phyloP scores from a whole-genome alignment of 2,888 invertebrate genomes.

The Hemistola chrysoprasaria region DNA sequence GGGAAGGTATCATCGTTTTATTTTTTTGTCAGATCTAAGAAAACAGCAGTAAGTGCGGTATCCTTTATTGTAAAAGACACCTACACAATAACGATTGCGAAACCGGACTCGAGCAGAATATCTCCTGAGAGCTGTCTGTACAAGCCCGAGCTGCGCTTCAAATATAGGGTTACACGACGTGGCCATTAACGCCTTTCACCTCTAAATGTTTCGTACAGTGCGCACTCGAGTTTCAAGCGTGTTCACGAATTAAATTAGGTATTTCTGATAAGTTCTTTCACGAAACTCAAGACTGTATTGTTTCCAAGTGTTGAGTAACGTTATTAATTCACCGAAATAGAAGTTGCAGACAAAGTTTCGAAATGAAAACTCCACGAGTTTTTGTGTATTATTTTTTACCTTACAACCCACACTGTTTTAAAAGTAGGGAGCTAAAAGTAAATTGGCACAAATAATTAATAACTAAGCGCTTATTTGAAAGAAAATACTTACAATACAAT shows the following conservation, averaged over 20 bases:
- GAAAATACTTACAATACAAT: slow-evolving; percentile 85
- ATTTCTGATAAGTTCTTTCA: slow-evolving; percentile 23
- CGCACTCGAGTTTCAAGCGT: slow-evolving; percentile 27
- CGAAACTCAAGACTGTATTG: slow-evolving; percentile 12
- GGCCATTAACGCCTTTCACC: slow-evolving; percentile 50
- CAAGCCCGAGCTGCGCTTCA: slow-evolving; percentile 37
- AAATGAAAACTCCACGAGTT: too few relatives aligned
- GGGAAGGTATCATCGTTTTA: too few relatives aligned
- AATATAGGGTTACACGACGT: slow-evolving; percentile 55
- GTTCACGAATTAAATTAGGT: slow-evolving; percentile 29
- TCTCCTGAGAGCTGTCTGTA: slow-evolving; percentile 30
- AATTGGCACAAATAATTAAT: too few relatives aligned
- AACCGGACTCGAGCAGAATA: slow-evolving; percentile 12
- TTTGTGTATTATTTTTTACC: too few relatives aligned
- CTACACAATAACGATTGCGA: slow-evolving; percentile 13
- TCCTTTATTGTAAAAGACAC: slow-evolving; percentile 1
- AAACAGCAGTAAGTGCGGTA: not conserved
- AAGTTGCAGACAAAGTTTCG: slow-evolving; percentile 1
- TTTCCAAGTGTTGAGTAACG: slow-evolving; percentile 9
- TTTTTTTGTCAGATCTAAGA: not conserved
- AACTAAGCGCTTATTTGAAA: too few relatives aligned
- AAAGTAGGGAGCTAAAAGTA: too few relatives aligned
- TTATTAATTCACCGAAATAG: slow-evolving; percentile 9
- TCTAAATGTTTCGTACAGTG: slow-evolving; percentile 36
- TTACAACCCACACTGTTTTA: too few relatives aligned